A percentile compares a stretch with the other conserved stretches of the same genome.
phyloP scores from a whole-genome alignment of 1,140 invertebrate genomes.

The Drosophila parvula region DNA sequence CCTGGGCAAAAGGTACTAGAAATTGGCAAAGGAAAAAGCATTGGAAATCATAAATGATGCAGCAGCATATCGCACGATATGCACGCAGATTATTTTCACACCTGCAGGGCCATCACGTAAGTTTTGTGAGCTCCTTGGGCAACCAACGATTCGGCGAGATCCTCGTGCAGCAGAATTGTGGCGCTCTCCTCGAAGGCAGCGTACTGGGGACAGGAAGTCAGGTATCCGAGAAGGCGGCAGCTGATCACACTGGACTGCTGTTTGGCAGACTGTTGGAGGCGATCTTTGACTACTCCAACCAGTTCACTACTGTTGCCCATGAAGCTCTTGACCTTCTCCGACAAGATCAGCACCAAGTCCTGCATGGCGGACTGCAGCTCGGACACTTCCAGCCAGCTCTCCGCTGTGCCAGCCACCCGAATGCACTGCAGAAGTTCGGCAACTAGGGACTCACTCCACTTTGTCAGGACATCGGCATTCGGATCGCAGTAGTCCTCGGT shows the following conservation, averaged over 20 bases:
- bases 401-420: conserved; percentile 50
- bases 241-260: conserved; percentile 50
- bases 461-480: conserved; percentile 74
- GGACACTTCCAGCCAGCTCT: conserved; percentile 55
- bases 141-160: conserved; percentile 60
- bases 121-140: conserved; percentile 52
- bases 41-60: background rate
- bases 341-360: conserved; percentile 53
- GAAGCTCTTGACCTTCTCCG: conserved; percentile 60
- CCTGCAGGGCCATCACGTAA: conserved; percentile 72
- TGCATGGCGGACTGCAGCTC: conserved; percentile 13
- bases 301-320: conserved; percentile 61
- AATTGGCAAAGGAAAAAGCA: background rate
- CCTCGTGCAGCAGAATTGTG: conserved; percentile 67
- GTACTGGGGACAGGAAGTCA: conserved; percentile 57
- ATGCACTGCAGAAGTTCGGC: conserved; percentile 57
- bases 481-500: conserved; percentile 82
- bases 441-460: conserved; percentile 68
- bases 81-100: too few relatives aligned
- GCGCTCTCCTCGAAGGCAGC: conserved; percentile 72
- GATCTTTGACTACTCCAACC: conserved; percentile 61
- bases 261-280: conserved; percentile 32
- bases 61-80: background rate
- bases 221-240: conserved; percentile 55
- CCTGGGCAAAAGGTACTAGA: conserved; percentile 63